Evolutionary conservation across 1,140 invertebrate genomes (phyloP).

Genomic region (Drosophila kepulauana): DNA sequence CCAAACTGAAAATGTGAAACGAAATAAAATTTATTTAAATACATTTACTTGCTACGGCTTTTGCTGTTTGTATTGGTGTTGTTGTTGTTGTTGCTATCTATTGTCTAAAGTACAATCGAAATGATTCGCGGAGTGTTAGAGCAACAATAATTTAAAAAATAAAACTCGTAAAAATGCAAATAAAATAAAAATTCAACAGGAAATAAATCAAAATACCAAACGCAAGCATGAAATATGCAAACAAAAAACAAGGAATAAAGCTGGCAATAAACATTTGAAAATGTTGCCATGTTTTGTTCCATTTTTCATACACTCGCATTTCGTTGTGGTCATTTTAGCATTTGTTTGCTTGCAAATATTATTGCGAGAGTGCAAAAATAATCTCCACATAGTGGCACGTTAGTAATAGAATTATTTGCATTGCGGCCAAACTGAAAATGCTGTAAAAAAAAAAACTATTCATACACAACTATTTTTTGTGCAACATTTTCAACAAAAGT

Average conservation of each 20-base stretch:
- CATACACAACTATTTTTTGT: too few relatives aligned
- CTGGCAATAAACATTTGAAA: conserved; percentile 20
- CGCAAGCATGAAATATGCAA: neutral
- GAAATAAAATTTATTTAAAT: conserved; percentile 59
- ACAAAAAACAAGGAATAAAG: conserved; percentile 9
- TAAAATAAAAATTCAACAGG: neutral
- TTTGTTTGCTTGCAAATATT: neutral
- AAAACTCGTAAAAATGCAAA: conserved; percentile 2
- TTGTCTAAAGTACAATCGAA: conserved; percentile 31
- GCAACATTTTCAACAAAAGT: too few relatives aligned
- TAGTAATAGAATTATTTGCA: too few relatives aligned
- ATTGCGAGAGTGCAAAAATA: too few relatives aligned
- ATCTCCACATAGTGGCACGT: too few relatives aligned
- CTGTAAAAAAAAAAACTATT: too few relatives aligned
- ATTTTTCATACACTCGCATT: neutral
- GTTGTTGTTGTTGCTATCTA: conserved; percentile 13
- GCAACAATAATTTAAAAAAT: conserved; percentile 7
- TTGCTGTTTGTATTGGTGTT: conserved; percentile 16
- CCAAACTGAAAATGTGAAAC: conserved; percentile 15
- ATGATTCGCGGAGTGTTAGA: conserved; percentile 8
- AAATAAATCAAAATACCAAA: conserved; percentile 14
- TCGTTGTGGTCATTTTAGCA: conserved; percentile 26
- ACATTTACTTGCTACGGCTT: conserved; percentile 37
- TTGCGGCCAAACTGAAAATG: too few relatives aligned
- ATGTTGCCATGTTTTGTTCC: neutral